Base-by-base conservation (phyloP, 2,888 invertebrate species). In the Carabus problematicus region DNA sequence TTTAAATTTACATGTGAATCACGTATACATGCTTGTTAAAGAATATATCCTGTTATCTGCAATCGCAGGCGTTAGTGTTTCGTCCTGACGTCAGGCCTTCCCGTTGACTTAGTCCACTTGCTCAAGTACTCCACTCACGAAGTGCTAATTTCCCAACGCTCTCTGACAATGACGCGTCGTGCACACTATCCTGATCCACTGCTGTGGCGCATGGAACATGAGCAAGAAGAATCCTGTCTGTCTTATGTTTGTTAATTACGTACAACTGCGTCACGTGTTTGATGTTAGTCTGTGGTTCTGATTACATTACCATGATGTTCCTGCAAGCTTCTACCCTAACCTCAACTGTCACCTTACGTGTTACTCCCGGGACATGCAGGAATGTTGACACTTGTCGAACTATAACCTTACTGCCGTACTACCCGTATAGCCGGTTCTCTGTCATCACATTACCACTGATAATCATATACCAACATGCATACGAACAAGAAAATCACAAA, bases 211-310 rank as follows among this genome's bases (percentile, higher is more conserved):
- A n/a, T 59, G n/a, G 43, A 19, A 40, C 49, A 49, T 40, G 62
- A 63, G 18, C 55, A 29, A 29, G 64, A 43, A 41, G 42, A 55
- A 55, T 55, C 54, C 64, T 45, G 56, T 42, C 42, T 55, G 63
- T 64, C 64, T 64, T 64, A 64, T 56, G 64, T 64, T 64, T 55
- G 64, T 64, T 64, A 64, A 64, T 64, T 64, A 64, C 64, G 39
- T 4, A 14, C 18, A n/a, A 45, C 19, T 45, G 16, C 43, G 56
- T 64, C 55, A 64, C 56, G 55, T 64, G 55, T 64, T 64, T 64
- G 64, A 64, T 64, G 64, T 64, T 54, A 64, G 56, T 54, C 19
- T 54, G 62, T 29, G 43, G 56, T 42, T 45, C 12, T 56, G 64
- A 64, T 64, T 64, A 64, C 64, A 64, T 64, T 64, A 64, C 29